Evolutionary conservation across 2,888 invertebrate genomes (phyloP), one percentile per base, ranked within the genome.

Genomic region (Pocota personata): DNA sequence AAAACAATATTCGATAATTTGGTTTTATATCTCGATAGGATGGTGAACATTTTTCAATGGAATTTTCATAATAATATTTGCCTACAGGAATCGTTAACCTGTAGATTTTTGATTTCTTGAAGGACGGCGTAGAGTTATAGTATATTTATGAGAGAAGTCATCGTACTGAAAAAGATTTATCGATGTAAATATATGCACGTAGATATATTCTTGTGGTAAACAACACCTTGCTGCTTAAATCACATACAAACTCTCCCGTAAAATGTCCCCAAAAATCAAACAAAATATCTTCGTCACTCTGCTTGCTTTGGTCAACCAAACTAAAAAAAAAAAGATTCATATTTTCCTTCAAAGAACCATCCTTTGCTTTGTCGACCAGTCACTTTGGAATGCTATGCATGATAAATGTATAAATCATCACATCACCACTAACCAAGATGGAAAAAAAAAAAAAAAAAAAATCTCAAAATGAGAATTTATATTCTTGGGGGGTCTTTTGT

Each of bases 1-100:
- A 82, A 82, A 71, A 86, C 72, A 86, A 86, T 86, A 86, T 86
- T 76, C 86, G 80, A 84, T 86, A 86, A 84, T 80, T 84, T 80
- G 40, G 50, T 30, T 66, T 64, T 72, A 79, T 57, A n/a, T 16
- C 30, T 37, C 55, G 66, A 19, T 69, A 32, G 27, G 62, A 67
- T 55, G 75, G 66, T 43, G 32, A 14, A 64, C 48, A 27, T 40
- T 55, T 72, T 12, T 10, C 37, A 40, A 79, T 52, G 72, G 60
- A 76, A 80, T 76, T 66, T 80, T 40, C 67, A 80, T 76, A 80
- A 76, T 72, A 48, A 78, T 83, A 69, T 86, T 80, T 80, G 73
- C 73, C 55, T 57, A 67, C 69, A 58, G 52, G 46, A 62, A 73
- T 73, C 35, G 30, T 62, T 64, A 84, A 84, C 84, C 84, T 86